Base-by-base conservation (phyloP, 2,888 invertebrate genomes). In the Acanthosepion pharaonis region DNA sequence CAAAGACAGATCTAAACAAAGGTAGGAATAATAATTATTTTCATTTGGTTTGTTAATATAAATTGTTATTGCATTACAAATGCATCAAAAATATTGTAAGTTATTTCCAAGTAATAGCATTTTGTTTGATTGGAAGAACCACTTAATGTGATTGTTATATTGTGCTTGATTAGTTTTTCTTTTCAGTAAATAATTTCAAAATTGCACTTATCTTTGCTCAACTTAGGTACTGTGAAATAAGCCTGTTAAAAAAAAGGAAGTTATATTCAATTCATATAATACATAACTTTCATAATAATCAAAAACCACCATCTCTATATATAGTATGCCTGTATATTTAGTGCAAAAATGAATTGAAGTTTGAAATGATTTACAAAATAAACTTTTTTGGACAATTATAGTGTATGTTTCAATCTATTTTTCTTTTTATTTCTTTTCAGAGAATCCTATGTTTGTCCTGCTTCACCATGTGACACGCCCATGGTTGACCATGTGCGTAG, bases 401-500 rank as follows among this genome's bases (percentile, higher is more conserved):
- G 25, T 20, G 59, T 59, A 59, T 33, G 5, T 78, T n/a, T 33
- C 5, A n/a, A n/a, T n/a, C 23, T 11, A 11, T 78, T n/a, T 78
- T 11, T n/a, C n/a, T 78, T 78, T 78, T n/a, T 78, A n/a, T 33
- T n/a, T 95, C n/a, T 28, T 42, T 94, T 96, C 96, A 98, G 98
- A 95, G 98, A 98, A 18, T 98, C 98, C 4, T 99, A 99, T 97
- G 98, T 98, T 95, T 99, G 99, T 96, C 98, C 98, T 0, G 98
- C 98, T 6, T 98, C 98, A 48, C 98, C 98, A 23, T 99, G 99
- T 97, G 98, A 98, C 95, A 98, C 98, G 42, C 98, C 99, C 3
- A 99, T 99, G 98, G 98, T 98, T 96, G 98, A 98, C 94, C 99
- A 99, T 97, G 98, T 99, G 18, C 98, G 99, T 94, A 98, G 98